Conservation (phyloP, 2,797 vertebrate species). For the Buceros bicornis region DNA sequence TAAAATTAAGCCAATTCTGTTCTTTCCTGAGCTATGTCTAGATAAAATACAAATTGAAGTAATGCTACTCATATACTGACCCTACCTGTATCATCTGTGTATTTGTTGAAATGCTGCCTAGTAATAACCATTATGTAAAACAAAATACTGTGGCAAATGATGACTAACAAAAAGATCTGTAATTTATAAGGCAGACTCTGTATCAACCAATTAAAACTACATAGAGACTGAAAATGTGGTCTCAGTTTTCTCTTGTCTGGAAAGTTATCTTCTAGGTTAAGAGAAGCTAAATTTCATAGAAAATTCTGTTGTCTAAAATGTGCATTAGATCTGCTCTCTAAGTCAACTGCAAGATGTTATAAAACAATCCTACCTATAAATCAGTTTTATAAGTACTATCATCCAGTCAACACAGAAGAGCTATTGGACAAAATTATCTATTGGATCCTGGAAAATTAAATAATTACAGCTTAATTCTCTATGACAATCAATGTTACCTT, state of each 20-base stretch:
- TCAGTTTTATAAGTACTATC: neutral
- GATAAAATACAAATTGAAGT: neutral
- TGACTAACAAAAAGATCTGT: neutral
- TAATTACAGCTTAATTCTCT: neutral
- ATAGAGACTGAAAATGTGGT: neutral
- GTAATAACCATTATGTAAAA: neutral
- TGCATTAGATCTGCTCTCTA: neutral
- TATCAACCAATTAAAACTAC: neutral
- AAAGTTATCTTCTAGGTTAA: neutral
- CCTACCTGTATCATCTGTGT: neutral
- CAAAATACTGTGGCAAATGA: neutral
- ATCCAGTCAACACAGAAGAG: neutral
- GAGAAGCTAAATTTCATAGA: neutral
- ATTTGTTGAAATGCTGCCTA: neutral
- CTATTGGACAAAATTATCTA: neutral
- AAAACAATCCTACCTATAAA: neutral
- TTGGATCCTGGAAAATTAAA: neutral
- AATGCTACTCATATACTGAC: too few species aligned
- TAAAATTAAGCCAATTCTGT: neutral
- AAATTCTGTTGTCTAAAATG: neutral
- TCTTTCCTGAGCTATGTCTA: neutral
- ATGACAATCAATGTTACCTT: neutral
- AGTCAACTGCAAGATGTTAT: neutral
- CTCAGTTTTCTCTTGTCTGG: neutral
- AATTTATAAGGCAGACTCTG: neutral